Evolutionary conservation across 2,797 vertebrate genomes (phyloP).

Genomic region (Picus viridis): DNA sequence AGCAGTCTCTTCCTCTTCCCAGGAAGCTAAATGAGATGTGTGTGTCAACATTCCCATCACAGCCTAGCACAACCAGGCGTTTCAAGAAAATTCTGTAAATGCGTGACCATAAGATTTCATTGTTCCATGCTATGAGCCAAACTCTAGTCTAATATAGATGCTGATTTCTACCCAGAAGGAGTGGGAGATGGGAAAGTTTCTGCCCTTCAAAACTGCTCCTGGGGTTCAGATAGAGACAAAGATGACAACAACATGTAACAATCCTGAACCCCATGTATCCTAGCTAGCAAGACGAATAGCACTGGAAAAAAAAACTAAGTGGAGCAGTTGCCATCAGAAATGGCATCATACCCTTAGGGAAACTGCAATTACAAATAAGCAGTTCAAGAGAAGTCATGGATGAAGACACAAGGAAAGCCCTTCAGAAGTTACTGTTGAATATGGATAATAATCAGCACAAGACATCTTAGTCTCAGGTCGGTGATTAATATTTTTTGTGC

Average conservation of each 20-base stretch:
- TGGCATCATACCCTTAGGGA: background rate
- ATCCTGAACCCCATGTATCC: background rate
- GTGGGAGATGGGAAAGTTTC: background rate
- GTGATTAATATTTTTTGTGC: conserved; percentile 19
- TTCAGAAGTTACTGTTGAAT: background rate
- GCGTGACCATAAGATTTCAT: background rate
- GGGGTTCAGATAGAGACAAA: background rate
- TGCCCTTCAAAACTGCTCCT: background rate
- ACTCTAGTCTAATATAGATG: background rate
- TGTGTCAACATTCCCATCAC: background rate
- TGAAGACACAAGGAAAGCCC: conserved; percentile 1
- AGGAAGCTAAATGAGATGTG: background rate
- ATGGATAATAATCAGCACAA: background rate
- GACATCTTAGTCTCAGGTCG: background rate
- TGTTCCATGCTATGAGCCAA: background rate
- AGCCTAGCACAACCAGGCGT: background rate
- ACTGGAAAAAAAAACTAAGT: background rate
- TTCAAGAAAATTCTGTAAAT: background rate
- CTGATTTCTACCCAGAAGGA: background rate
- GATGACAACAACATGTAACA: background rate
- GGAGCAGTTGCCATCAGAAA: background rate
- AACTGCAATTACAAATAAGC: background rate
- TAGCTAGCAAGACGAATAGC: background rate
- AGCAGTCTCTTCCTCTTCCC: background rate
- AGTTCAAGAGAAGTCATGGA: background rate